Evolutionary conservation across 2,888 invertebrate genomes (phyloP).

Genomic region (Alentia gelatinosa): DNA sequence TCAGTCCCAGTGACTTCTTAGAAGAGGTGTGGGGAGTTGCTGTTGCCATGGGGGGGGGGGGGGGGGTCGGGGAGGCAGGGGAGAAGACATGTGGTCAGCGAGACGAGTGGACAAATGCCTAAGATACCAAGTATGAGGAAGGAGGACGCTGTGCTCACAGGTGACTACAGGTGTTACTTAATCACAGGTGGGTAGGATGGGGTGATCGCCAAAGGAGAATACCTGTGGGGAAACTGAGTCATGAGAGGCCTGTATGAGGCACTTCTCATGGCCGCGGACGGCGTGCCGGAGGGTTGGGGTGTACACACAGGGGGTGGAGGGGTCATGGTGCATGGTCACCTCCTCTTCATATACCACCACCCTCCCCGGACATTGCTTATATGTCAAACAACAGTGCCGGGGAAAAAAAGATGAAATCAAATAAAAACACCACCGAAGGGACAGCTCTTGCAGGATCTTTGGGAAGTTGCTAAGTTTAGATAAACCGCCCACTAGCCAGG

Average conservation of each 20-base stretch:
- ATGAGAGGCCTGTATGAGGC: neutral
- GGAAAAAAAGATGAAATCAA: neutral
- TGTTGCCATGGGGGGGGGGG: constrained; percentile 40
- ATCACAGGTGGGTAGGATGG: constrained; percentile 41
- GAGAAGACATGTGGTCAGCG: constrained; percentile 48
- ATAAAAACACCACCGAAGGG: neutral
- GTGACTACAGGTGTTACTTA: constrained; percentile 10
- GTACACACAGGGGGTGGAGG: neutral
- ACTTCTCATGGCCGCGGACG: neutral
- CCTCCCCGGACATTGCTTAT: neutral
- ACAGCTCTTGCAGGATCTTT: neutral
- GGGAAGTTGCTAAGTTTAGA: neutral
- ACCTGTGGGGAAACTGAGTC: constrained; percentile 44
- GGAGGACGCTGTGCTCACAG: neutral
- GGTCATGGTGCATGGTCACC: neutral
- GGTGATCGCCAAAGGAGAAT: constrained; percentile 28
- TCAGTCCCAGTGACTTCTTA: neutral
- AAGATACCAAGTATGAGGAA: neutral
- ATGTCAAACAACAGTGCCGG: too few relatives aligned
- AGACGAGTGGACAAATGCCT: constrained; percentile 44
- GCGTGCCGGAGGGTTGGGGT: neutral
- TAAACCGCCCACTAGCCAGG: neutral
- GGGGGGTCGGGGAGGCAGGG: too few relatives aligned
- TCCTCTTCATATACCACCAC: neutral
- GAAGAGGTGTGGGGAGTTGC: neutral